Evolutionary conservation across 2,113 vertebrate species (phyloP).

Genomic region (Sapayoa aenigma): DNA sequence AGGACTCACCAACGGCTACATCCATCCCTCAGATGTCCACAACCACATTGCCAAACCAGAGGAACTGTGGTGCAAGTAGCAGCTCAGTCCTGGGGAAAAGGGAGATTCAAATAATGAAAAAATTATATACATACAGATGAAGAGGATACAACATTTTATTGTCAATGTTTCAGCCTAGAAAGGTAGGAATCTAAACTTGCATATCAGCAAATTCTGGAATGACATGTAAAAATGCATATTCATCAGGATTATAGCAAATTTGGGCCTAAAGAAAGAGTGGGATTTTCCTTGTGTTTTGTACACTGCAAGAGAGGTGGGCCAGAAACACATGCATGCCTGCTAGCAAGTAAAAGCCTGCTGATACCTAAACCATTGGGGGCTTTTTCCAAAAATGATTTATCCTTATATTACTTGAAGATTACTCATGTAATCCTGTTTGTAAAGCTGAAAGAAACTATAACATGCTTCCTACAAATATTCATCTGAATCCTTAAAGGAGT

Average conservation of each 20-base stretch:
- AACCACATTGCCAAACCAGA: background rate
- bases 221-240: background rate
- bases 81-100: background rate
- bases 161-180: background rate
- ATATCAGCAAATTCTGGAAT: background rate
- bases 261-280: slow-evolving; percentile 7
- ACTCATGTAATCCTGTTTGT: slow-evolving; percentile 66
- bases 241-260: slow-evolving; percentile 26
- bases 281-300: slow-evolving; percentile 31
- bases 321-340: slow-evolving; percentile 35
- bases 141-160: background rate
- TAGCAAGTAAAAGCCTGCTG: slow-evolving; percentile 54
- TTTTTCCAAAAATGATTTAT: slow-evolving; percentile 55
- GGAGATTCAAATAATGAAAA: background rate
- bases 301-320: slow-evolving; percentile 17
- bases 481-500: background rate
- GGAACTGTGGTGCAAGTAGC: background rate
- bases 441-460: slow-evolving; percentile 40
- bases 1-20: background rate
- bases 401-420: slow-evolving; percentile 59
- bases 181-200: background rate
- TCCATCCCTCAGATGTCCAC: background rate
- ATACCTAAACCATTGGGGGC: slow-evolving; percentile 26
- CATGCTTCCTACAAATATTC: slow-evolving; percentile 3
- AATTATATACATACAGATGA: rapidly evolving